Base-by-base conservation (phyloP, 2,888 invertebrate genomes). In the Chydorus sphaericus region DNA sequence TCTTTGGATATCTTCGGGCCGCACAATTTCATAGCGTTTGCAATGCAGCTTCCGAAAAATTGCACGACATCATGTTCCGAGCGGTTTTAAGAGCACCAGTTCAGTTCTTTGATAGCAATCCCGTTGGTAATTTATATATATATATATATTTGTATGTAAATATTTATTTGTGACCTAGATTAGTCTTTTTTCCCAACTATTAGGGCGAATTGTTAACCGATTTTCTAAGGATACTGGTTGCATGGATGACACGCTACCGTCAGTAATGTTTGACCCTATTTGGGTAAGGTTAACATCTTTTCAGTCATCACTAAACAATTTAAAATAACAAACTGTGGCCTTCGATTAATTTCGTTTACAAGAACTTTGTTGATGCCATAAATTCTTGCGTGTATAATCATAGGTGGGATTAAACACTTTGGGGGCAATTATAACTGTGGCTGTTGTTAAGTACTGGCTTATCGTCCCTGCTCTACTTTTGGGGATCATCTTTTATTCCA, bases 81-180 rank as follows among this genome's bases (percentile, higher is more conserved):
- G 63, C 69, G 44, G 64, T 76, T 14, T 65, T 75, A 7, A 59
- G 70, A 54, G 67, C 71, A 6, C 70, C 71, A 2, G 67, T 72
- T 11, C 63, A 66, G 38, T 93, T 93, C 72, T 93, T 92, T 72
- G 88, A 90, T 66, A 79, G 80, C 4, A 92, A 91, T 70, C 85
- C 88, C 0, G 81, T 85, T n/a, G 85, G 85, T 81, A 23, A n/a
- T n/a, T n/a, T n/a, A n/a, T n/a, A n/a, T n/a, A n/a, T n/a, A n/a
- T n/a, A n/a, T n/a, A n/a, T n/a, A n/a, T n/a, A 33, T 33, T 33
- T 33, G 36, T n/a, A n/a, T n/a, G n/a, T n/a, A n/a, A n/a, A n/a
- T n/a, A n/a, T n/a, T n/a, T n/a, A n/a, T n/a, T n/a, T n/a, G n/a
- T n/a, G n/a, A n/a, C n/a, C n/a, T n/a, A n/a, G n/a, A n/a, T n/a